A percentile compares a stretch with the other conserved stretches of the same genome.
phyloP scores from a whole-genome alignment of 2,888 invertebrate species.

The Glyphotaelius pellucidus region DNA sequence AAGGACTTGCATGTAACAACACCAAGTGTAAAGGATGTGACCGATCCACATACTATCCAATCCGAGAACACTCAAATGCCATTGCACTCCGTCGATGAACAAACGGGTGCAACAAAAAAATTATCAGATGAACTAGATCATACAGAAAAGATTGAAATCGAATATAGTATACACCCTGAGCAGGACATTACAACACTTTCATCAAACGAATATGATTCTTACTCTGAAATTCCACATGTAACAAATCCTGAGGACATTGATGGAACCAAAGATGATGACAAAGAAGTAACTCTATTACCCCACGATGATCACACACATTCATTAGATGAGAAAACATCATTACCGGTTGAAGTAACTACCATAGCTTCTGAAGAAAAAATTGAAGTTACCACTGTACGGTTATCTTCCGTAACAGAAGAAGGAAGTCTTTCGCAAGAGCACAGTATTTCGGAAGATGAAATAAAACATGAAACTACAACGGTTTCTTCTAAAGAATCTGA shows the following conservation, averaged over 20 bases:
- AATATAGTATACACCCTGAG: conserved; percentile 36
- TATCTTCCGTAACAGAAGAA: background rate
- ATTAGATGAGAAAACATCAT: background rate
- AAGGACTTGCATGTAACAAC: background rate
- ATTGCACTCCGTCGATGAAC: conserved; percentile 7
- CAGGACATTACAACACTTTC: conserved; percentile 16
- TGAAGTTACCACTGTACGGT: background rate
- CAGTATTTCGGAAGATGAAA: background rate
- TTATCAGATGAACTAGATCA: conserved; percentile 35
- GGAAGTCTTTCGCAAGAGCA: background rate
- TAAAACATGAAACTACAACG: background rate
- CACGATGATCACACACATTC: background rate
- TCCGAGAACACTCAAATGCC: background rate
- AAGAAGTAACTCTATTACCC: background rate
- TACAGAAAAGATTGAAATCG: conserved; percentile 35
- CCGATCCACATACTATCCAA: conserved; percentile 2
- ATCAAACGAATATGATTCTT: background rate
- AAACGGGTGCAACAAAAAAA: conserved; percentile 4
- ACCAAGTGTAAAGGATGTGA: background rate
- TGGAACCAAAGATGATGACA: background rate
- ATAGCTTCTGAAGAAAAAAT: background rate
- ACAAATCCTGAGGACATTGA: background rate
- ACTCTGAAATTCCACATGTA: background rate
- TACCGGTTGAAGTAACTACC: background rate
- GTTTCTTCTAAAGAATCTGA: background rate